Percentiles rank a stretch among this genome's conserved stretches.
These are phyloP conservation scores for Cyanoramphus novaezelandiae DNA, from an alignment of 2,113 vertebrate genomes.

Conservation along the genomic window DNA sequence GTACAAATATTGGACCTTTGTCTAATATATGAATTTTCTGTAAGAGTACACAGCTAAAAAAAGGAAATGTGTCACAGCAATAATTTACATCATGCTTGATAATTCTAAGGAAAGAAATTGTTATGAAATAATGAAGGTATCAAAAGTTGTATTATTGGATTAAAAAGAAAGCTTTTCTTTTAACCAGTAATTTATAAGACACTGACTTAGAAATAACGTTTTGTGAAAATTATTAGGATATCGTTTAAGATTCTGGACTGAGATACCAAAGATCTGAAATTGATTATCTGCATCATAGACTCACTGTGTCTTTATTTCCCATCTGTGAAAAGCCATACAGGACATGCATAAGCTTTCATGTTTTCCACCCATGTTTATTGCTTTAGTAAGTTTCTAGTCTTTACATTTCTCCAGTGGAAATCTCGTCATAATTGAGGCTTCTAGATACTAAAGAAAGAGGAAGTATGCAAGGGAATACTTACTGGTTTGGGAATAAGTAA, in stretches of 20 bases:
- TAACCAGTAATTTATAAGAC: background rate
- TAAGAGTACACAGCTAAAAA: background rate
- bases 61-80: background rate
- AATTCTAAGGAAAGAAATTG: background rate
- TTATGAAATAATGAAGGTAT: background rate
- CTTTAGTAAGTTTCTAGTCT: background rate
- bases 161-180: background rate
- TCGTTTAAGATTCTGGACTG: background rate
- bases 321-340: background rate
- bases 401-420: background rate
- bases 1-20: background rate
- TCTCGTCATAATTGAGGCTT: background rate
- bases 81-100: background rate
- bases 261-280: background rate
- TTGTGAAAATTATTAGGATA: background rate
- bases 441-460: background rate
- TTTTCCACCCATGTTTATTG: background rate
- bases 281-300: background rate
- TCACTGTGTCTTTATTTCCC: background rate
- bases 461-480: background rate
- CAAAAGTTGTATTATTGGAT: background rate
- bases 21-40: background rate
- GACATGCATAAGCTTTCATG: background rate
- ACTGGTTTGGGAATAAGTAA: background rate
- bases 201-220: background rate